Percentiles rank a stretch among this genome's conserved stretches.
Evolutionary conservation across 2,797 vertebrate species (phyloP).

Genomic region (Rhinogobio ventralis): DNA sequence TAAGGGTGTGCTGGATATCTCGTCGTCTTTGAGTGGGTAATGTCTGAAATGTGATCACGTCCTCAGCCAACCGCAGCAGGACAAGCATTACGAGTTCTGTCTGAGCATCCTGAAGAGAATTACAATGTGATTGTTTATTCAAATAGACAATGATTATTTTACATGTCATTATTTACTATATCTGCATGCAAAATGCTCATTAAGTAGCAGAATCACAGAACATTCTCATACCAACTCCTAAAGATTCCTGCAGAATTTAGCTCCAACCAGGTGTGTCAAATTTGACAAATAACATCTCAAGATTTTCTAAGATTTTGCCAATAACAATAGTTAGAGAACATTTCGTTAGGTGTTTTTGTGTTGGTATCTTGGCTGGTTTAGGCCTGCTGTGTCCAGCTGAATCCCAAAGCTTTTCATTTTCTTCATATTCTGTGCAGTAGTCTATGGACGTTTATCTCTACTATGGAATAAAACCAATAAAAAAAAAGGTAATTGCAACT

Average conservation of each 20-base stretch:
- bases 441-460: too few species aligned
- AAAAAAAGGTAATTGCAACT: not conserved
- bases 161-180: not conserved
- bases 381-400: not conserved
- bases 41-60: constrained; percentile 96
- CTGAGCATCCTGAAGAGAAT: constrained; percentile 85
- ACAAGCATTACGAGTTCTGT: constrained; percentile 98
- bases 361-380: not conserved
- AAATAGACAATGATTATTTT: not conserved
- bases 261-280: not conserved
- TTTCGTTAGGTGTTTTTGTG: not conserved
- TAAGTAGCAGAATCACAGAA: not conserved
- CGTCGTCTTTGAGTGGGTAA: constrained; percentile 90
- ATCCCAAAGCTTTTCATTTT: not conserved
- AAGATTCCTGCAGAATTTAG: not conserved
- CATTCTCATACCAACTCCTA: not conserved
- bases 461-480: too few species aligned
- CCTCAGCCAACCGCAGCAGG: constrained; percentile 92
- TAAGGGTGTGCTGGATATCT: constrained; percentile 96
- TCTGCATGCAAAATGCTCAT: not conserved
- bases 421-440: not conserved
- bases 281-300: not conserved
- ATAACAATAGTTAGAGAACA: not conserved
- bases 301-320: not conserved
- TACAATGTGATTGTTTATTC: not conserved